phyloP scores from a whole-genome alignment of 2,113 vertebrate genomes.

The Ictalurus punctatus region DNA sequence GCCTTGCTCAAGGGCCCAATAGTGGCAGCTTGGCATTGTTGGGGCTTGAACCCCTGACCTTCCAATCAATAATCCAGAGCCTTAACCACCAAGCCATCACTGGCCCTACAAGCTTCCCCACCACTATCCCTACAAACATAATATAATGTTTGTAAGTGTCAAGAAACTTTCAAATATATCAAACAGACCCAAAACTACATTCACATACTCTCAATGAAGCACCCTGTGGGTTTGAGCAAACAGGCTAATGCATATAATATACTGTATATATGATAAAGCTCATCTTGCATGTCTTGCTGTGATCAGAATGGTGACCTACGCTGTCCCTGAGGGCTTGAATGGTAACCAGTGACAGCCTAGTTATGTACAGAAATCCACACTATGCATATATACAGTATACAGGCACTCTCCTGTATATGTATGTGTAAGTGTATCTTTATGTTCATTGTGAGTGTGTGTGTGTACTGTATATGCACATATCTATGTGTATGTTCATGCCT shows the following conservation, averaged over 20 bases:
- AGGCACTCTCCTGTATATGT: background rate
- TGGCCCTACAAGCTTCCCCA: too few relatives aligned
- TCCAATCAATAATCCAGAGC: too few relatives aligned
- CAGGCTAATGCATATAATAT: background rate
- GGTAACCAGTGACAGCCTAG: background rate
- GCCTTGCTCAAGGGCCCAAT: too few relatives aligned
- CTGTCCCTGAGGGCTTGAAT: background rate
- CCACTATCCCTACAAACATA: too few relatives aligned
- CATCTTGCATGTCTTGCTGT: background rate
- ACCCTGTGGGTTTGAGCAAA: background rate
- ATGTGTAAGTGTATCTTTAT: conserved; percentile 3
- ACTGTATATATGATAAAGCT: background rate
- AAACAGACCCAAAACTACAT: background rate
- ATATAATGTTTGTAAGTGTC: background rate
- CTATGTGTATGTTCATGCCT: conserved; percentile 1
- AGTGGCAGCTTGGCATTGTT: too few relatives aligned
- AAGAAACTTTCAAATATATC: background rate
- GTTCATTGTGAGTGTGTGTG: background rate
- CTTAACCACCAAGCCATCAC: too few relatives aligned
- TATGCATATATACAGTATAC: conserved; percentile 6
- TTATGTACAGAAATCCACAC: background rate
- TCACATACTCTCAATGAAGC: background rate
- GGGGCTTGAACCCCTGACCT: too few relatives aligned
- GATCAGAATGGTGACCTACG: background rate
- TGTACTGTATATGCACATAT: conserved; percentile 26